Evolutionary conservation across 2,888 invertebrate genomes (phyloP).

Genomic region (Timandra comae): DNA sequence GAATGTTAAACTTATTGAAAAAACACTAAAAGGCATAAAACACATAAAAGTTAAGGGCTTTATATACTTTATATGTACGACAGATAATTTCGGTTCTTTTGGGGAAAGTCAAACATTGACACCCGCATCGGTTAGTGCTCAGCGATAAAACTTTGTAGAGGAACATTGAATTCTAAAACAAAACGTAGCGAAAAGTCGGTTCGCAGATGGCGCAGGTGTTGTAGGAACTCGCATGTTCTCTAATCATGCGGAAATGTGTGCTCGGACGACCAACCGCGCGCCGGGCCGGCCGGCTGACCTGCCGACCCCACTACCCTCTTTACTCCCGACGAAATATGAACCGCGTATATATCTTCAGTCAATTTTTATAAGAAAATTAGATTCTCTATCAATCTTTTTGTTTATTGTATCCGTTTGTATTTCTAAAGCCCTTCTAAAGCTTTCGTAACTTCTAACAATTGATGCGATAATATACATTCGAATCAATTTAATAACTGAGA

Average conservation of each 20-base stretch:
- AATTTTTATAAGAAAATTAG: slow-evolving; percentile 43
- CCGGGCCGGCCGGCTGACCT: slow-evolving; percentile 7
- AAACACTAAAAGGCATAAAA: slow-evolving; percentile 16
- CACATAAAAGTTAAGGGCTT: too few species aligned
- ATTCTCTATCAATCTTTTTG: slow-evolving; percentile 36
- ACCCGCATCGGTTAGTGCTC: slow-evolving; percentile 52
- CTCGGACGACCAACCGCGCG: slow-evolving; percentile 47
- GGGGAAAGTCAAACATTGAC: slow-evolving; percentile 44
- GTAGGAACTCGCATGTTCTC: slow-evolving; percentile 53
- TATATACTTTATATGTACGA: too few species aligned
- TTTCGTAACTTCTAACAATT: slow-evolving; percentile 23
- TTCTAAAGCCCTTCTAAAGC: slow-evolving; percentile 24
- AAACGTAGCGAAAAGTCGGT: slow-evolving; percentile 51
- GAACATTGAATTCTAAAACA: slow-evolving; percentile 57
- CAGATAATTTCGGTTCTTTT: slow-evolving; percentile 10
- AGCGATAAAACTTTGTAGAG: slow-evolving; percentile 57
- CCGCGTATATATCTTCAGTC: slow-evolving; percentile 43
- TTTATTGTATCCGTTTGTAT: slow-evolving; percentile 38
- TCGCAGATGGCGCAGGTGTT: slow-evolving; percentile 62
- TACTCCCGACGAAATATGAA: slow-evolving; percentile 29
- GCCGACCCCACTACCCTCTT: slow-evolving; percentile 21
- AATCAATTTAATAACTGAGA: slow-evolving; percentile 60
- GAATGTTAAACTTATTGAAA: slow-evolving; percentile 7
- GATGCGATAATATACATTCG: slow-evolving; percentile 43
- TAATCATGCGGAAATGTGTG: slow-evolving; percentile 73